These are phyloP conservation scores for Drosophila paulistorum DNA, from an alignment of 1,140 invertebrate species.

Conservation along the genomic window DNA sequence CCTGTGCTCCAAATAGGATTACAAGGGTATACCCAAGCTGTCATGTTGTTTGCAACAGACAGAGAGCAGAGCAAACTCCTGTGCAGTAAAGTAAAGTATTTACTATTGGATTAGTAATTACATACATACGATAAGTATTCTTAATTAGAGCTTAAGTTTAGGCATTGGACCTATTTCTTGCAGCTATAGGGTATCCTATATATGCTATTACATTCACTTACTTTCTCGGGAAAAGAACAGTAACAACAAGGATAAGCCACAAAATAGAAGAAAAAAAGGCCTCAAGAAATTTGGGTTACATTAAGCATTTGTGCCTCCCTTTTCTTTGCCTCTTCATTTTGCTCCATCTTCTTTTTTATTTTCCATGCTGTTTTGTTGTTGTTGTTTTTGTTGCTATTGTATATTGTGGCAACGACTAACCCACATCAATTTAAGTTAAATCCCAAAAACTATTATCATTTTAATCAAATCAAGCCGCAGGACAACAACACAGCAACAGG, in stretches of 20 bases:
- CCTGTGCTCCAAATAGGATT: conserved; percentile 11
- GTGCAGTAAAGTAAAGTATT: too few relatives aligned
- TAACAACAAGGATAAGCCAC: conserved; percentile 17
- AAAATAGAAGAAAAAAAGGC: conserved; percentile 13
- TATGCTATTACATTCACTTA: neutral
- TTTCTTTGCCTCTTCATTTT: neutral
- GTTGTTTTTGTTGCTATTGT: neutral
- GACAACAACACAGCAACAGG: conserved; percentile 30
- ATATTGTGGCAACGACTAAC: conserved; percentile 36
- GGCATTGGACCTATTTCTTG: too few relatives aligned
- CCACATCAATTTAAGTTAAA: conserved; percentile 72
- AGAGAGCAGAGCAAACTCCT: too few relatives aligned
- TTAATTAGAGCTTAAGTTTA: too few relatives aligned
- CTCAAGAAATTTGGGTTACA: conserved; percentile 16
- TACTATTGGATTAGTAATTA: too few relatives aligned
- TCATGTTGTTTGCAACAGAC: too few relatives aligned
- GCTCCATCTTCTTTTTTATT: neutral
- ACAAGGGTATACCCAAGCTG: too few relatives aligned
- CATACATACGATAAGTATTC: too few relatives aligned
- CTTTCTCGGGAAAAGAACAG: neutral
- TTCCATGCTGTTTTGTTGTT: neutral
- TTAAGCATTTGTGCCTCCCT: conserved; percentile 4
- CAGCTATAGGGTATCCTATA: neutral
- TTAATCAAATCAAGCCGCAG: conserved; percentile 67
- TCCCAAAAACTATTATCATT: conserved; percentile 76